Conservation (phyloP, 2,113 vertebrate species). For the Malurus cyaneus region DNA sequence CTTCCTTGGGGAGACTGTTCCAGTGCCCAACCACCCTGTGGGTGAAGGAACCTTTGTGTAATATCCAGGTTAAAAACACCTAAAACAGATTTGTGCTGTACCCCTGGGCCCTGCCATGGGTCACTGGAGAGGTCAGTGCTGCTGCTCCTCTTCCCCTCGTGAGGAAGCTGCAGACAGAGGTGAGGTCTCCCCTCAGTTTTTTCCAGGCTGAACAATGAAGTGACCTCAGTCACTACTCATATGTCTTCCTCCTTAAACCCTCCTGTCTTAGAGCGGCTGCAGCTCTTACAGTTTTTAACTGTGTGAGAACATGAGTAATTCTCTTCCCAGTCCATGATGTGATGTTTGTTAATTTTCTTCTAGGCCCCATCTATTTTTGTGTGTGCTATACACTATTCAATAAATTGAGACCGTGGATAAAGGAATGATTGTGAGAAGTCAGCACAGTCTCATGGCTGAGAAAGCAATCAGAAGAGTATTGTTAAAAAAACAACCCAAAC, state of each 20-base stretch:
- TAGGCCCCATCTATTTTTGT: rapidly evolving
- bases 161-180: background rate
- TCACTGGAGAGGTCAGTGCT: background rate
- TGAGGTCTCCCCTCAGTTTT: background rate
- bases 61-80: background rate
- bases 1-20: background rate
- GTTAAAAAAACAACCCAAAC: background rate
- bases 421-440: background rate
- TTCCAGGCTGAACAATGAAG: background rate
- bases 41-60: background rate
- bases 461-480: background rate
- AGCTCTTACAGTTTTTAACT: background rate
- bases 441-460: background rate
- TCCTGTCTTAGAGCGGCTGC: background rate
- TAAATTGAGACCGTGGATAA: background rate
- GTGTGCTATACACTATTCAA: background rate
- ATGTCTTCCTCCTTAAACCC: background rate
- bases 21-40: background rate
- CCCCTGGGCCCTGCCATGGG: background rate
- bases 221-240: background rate
- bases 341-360: background rate
- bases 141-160: background rate
- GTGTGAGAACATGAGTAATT: background rate
- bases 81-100: background rate
- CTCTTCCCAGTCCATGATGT: rapidly evolving